Evolutionary conservation across 2,888 invertebrate genomes (phyloP).

Genomic region (Cacoxenus indagator): DNA sequence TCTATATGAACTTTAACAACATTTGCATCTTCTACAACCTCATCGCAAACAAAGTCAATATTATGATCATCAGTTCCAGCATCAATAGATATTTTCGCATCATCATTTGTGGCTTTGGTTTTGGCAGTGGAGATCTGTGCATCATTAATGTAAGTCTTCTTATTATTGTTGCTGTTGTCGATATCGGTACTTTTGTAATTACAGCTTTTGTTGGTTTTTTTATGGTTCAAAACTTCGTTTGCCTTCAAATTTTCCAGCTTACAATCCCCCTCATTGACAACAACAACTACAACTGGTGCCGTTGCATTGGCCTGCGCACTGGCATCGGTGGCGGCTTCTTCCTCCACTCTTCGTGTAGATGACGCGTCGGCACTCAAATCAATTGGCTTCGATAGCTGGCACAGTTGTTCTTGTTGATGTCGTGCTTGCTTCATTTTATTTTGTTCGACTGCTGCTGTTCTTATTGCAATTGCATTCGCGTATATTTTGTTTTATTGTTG

Average conservation of each 20-base stretch:
- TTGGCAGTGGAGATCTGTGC: slow-evolving; percentile 8
- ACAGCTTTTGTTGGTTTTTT: background rate
- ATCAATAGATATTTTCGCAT: background rate
- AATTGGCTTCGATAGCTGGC: slow-evolving; percentile 32
- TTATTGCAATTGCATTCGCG: slow-evolving; percentile 24
- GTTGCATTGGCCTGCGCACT: too few species aligned
- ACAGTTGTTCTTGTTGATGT: slow-evolving; percentile 42
- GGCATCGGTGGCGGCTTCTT: too few species aligned
- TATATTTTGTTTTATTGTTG: slow-evolving; percentile 28
- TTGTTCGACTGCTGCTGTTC: slow-evolving; percentile 15
- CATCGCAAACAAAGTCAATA: slow-evolving; percentile 30
- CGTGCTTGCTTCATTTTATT: slow-evolving; percentile 27
- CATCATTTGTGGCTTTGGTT: slow-evolving; percentile 30
- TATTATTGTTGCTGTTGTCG: slow-evolving; percentile 20
- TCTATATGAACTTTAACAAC: slow-evolving; percentile 39
- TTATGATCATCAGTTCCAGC: slow-evolving; percentile 37
- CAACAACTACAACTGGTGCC: too few species aligned
- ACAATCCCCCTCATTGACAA: too few species aligned
- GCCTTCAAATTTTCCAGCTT: background rate
- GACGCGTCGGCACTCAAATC: too few species aligned
- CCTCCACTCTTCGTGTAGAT: too few species aligned
- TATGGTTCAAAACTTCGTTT: slow-evolving; percentile 18
- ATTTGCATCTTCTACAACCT: slow-evolving; percentile 42
- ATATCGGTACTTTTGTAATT: slow-evolving; percentile 12
- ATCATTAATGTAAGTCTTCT: too few species aligned